Evolutionary conservation across 2,113 vertebrate genomes (phyloP), one percentile per base, ranked within the genome.

Genomic region (Pachycephala philippinensis): DNA sequence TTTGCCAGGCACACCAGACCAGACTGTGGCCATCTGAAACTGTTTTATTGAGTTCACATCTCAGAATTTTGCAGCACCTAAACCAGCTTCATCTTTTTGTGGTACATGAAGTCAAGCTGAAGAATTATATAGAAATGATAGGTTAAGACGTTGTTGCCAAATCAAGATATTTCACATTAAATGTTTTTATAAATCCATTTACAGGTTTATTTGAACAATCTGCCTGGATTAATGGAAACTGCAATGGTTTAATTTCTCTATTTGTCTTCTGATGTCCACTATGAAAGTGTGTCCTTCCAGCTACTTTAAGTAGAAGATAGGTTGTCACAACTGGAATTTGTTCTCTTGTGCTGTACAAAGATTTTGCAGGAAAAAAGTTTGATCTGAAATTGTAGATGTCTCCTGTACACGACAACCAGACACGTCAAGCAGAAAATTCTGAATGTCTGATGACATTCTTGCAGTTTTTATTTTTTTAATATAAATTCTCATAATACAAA

Each of bases 11-110:
- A 6, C 19, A 33, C 26, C 49, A 89, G 74, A 57, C 39, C 35
- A 71, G n/a, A 12, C 13, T 19, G 27, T 68, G 56, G 7, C 47
- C 61, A 50, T 23, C 37, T 70, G 27, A 39, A 89, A 56, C 16
- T 42, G 7, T 5, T 1, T 27, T 31, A 11, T 0, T 39, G 33
- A 70, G 21, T 31, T 84, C 40, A n/a, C 11, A 31, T 18, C 40
- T 68, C 15, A 5, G n/a, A 37, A 30, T 65, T 80, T 18, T 63
- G 31, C n/a, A n/a, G 11, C n/a, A 16, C 22, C 69, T 69, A 65
- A 92, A 72, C 17, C 21, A 63, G 3, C 21, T 19, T 19, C 0
- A 0, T 75, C 27, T 81, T 86, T 54, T 21, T 0, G 0, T 50
- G 26, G 33, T 33, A 37, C 7, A 4, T 60, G 66, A 84, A 68